Conservation (phyloP, 2,797 vertebrate genomes). For the Bryconaethiops microstoma region DNA sequence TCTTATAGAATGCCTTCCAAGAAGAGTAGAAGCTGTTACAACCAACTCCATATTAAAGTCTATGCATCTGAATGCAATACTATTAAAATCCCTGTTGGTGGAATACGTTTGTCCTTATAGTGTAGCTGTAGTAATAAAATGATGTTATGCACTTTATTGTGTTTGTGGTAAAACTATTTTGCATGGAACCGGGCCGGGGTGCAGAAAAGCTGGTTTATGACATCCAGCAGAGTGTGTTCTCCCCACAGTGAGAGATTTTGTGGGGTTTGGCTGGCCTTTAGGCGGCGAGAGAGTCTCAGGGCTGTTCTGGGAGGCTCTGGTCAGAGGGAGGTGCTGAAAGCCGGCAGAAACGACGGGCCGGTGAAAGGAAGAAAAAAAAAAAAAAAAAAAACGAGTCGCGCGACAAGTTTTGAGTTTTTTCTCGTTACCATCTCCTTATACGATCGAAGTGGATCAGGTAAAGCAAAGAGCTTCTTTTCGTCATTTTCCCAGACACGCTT, state of each 20-base stretch:
- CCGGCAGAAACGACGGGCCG: constrained; percentile 51
- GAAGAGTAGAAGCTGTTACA: too few species aligned
- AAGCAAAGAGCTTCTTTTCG: background rate
- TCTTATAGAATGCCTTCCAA: too few species aligned
- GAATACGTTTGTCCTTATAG: too few species aligned
- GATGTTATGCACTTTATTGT: too few species aligned
- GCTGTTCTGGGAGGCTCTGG: background rate
- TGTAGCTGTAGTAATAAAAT: too few species aligned
- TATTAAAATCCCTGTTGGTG: too few species aligned
- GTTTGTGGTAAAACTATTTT: too few species aligned
- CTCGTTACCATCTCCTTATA: background rate
- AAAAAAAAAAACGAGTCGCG: constrained; percentile 1
- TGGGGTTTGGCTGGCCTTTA: background rate
- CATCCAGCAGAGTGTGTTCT: background rate
- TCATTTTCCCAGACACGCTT: background rate
- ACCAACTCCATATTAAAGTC: too few species aligned
- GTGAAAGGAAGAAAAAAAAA: constrained; percentile 20
- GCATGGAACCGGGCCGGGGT: too few species aligned
- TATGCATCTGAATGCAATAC: too few species aligned
- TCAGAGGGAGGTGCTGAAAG: constrained; percentile 43
- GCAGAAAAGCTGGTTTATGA: too few species aligned
- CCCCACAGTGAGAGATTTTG: background rate
- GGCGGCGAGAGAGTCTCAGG: background rate
- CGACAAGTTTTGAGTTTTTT: background rate
- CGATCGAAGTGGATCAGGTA: constrained; percentile 23